Evolutionary conservation across 1,140 invertebrate genomes (phyloP).

Genomic region (Octopus bimaculoides): DNA sequence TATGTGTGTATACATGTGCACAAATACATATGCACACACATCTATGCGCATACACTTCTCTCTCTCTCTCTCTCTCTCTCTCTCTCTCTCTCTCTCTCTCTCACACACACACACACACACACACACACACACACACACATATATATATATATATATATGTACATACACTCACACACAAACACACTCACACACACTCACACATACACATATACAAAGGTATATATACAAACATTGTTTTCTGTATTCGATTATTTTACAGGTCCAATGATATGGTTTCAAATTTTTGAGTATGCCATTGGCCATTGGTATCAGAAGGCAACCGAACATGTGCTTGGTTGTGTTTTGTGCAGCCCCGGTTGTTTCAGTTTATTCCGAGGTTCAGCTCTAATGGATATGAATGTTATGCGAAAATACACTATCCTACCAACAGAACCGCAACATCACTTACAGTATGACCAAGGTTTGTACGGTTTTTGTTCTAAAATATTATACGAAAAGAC

Average conservation of each 20-base stretch:
- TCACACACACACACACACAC: too few relatives aligned
- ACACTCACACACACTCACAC: too few relatives aligned
- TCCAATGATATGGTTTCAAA: conserved; percentile 67
- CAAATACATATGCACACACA: too few relatives aligned
- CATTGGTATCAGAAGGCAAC: conserved; percentile 70
- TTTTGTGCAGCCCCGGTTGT: conserved; percentile 66
- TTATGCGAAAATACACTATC: conserved; percentile 64
- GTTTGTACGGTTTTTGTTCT: conserved; percentile 30
- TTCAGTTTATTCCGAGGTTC: conserved; percentile 68
- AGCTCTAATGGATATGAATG: conserved; percentile 66
- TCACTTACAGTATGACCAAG: conserved; percentile 68
- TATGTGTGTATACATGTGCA: too few relatives aligned
- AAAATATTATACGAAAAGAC: too few relatives aligned
- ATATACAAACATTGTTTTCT: not conserved
- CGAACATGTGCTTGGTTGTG: conserved; percentile 67
- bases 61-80: too few relatives aligned
- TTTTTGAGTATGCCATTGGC: conserved; percentile 67
- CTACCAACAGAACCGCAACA: conserved; percentile 62
- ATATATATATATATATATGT: too few relatives aligned
- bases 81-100: too few relatives aligned
- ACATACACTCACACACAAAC: too few relatives aligned
- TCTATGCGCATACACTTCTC: too few relatives aligned
- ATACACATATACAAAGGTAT: too few relatives aligned
- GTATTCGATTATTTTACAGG: conserved; percentile 38
- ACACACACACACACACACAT: too few relatives aligned